Base-by-base conservation (phyloP, 1,140 invertebrate genomes). In the Mizuhopecten yessoensis region DNA sequence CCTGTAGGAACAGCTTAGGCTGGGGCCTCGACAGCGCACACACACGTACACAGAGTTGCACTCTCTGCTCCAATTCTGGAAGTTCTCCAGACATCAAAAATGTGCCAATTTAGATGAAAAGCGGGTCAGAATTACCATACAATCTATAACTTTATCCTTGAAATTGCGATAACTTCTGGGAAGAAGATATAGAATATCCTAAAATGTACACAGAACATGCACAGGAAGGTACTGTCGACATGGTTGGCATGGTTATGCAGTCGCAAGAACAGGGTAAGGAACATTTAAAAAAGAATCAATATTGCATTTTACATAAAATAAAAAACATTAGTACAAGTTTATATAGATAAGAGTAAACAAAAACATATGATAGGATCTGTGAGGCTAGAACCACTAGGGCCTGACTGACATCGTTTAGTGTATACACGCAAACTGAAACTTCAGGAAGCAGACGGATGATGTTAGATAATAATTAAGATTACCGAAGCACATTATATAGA, bases 21-120 rank as follows among this genome's bases (percentile, higher is more conserved):
- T 29, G 57, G 17, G 57, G n/a, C 57, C 5, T 75, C 5, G 57
- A 75, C 23, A 75, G 57, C 17, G 23, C 57, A 29, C 57, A 29
- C 57, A 75, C n/a, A 75, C 57, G 23, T 75, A 75, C 23, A 75
- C 2, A 75, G 57, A 75, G 29, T n/a, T 75, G 57, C 57, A 75
- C 57, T 75, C 57, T 29, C 23, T 75, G 57, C 57, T 75, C 57
- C 57, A 75, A 9, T 75, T 75, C n/a, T 75, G 57, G 57, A 75
- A 75, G 57, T 29, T 29, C 29, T 75, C 57, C 57, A 75, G 57
- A 75, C 57, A 75, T 75, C 57, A 75, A 75, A 75, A 75, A 75
- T 75, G 57, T 75, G 57, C 57, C 57, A 75, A 75, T 75, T 75
- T 75, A 75, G 57, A 75, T 75, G 57, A 75, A 75, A 75, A 75